Evolutionary conservation across 1,140 invertebrate species (phyloP).

Genomic region (Caenorhabditis inopinata): DNA sequence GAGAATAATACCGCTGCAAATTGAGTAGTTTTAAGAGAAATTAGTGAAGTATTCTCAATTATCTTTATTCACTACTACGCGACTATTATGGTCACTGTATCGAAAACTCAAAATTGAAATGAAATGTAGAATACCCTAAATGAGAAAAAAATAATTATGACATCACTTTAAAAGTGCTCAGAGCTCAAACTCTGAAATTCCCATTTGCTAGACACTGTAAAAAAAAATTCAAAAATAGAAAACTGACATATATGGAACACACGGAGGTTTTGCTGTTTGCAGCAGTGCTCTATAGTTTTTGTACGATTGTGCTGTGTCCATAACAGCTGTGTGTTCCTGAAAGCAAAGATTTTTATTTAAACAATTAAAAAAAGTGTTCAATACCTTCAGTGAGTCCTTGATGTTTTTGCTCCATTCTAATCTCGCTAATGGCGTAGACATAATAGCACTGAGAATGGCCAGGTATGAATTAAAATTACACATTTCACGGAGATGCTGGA

Average conservation of each 20-base stretch:
- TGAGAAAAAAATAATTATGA: too few relatives aligned
- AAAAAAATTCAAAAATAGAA: too few relatives aligned
- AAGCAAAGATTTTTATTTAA: neutral
- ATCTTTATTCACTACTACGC: neutral
- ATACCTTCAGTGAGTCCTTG: neutral
- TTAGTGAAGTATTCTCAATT: neutral
- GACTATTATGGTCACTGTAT: too few relatives aligned
- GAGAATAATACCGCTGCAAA: conserved; percentile 84
- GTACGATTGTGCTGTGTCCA: conserved; percentile 93
- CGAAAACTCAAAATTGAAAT: too few relatives aligned
- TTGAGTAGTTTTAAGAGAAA: conserved; percentile 59
- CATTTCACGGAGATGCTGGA: conserved; percentile 78
- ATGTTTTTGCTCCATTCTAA: conserved; percentile 75
- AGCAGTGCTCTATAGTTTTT: conserved; percentile 88
- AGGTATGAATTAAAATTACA: conserved; percentile 99
- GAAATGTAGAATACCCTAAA: too few relatives aligned
- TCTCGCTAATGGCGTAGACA: conserved; percentile 89
- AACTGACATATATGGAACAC: conserved; percentile 88
- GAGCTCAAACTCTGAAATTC: too few relatives aligned
- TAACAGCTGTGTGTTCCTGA: conserved; percentile 82
- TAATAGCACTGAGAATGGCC: conserved; percentile 88
- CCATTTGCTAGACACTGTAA: too few relatives aligned
- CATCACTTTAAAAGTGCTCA: too few relatives aligned
- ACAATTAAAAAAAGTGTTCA: neutral
- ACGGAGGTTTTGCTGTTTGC: conserved; percentile 88